These are phyloP conservation scores for Pristionchus mayeri DNA, from an alignment of 2,888 invertebrate genomes.

Conservation along the genomic window DNA sequence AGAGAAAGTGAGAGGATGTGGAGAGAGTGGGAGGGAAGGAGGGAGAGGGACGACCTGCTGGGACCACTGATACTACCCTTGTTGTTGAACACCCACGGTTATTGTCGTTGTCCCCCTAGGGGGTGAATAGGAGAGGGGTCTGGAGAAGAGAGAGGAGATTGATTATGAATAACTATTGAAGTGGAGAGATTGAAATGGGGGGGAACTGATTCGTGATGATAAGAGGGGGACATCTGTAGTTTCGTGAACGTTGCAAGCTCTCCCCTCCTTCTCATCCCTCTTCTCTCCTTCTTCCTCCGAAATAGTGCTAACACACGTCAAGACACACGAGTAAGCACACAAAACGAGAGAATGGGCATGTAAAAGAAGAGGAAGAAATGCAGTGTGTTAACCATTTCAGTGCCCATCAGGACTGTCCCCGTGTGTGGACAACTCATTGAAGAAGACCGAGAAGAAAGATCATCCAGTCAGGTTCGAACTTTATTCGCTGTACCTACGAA, in stretches of 20 bases:
- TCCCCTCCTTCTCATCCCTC: neutral
- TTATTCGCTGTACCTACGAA: neutral
- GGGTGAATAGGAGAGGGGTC: neutral
- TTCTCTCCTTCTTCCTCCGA: neutral
- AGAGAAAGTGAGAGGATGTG: conserved; percentile 5
- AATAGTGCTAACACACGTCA: neutral
- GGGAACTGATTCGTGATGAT: no score
- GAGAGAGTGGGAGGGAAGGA: neutral
- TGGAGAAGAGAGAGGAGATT: neutral
- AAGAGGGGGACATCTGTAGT: neutral
- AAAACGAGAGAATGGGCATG: neutral
- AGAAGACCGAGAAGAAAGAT: neutral
- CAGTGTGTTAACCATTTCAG: neutral
- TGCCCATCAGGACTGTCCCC: neutral
- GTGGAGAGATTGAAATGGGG: no score
- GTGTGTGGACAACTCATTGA: neutral
- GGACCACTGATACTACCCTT: conserved; percentile 14
- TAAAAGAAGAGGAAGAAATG: conserved; percentile 23
- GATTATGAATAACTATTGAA: neutral
- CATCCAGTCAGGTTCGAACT: neutral
- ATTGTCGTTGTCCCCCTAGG: neutral
- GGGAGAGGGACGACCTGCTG: neutral
- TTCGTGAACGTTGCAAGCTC: neutral
- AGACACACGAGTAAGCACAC: conserved; percentile 38
- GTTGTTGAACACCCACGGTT: neutral